phyloP scores from a whole-genome alignment of 2,797 vertebrate species.

The Cynopterus sphinx region DNA sequence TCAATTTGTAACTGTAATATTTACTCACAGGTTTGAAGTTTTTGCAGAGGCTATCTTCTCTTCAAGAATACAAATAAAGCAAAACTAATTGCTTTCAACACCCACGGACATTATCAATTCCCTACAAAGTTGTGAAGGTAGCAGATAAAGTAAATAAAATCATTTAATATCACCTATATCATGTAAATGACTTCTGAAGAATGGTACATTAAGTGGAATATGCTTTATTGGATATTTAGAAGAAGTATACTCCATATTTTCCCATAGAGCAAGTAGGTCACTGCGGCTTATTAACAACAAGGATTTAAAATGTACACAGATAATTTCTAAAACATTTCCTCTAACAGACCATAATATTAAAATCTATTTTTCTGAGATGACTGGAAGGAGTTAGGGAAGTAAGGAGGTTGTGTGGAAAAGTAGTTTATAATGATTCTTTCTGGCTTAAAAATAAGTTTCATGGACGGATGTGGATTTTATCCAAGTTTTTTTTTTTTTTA shows the following conservation, averaged over 20 bases:
- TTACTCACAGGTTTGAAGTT: neutral
- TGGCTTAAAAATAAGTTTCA: neutral
- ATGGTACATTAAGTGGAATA: neutral
- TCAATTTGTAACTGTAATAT: neutral
- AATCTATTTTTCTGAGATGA: neutral
- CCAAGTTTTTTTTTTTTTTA: neutral
- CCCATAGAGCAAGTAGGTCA: neutral
- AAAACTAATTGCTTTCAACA: neutral
- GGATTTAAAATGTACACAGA: neutral
- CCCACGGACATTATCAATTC: neutral
- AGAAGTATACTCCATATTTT: neutral
- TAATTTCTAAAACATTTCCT: neutral
- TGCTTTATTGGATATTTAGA: neutral
- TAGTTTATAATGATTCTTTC: neutral
- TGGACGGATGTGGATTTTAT: neutral
- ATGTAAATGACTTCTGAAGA: neutral
- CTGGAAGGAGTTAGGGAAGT: neutral
- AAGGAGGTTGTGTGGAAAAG: neutral
- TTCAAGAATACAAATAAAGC: conserved; percentile 10
- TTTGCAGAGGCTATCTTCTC: neutral
- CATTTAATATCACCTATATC: neutral
- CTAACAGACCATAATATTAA: neutral
- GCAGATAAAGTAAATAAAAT: neutral
- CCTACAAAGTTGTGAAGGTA: neutral
- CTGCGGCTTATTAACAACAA: neutral